These are phyloP conservation scores for Conus ventricosus DNA, from an alignment of 1,140 invertebrate genomes.

Conservation along the genomic window DNA sequence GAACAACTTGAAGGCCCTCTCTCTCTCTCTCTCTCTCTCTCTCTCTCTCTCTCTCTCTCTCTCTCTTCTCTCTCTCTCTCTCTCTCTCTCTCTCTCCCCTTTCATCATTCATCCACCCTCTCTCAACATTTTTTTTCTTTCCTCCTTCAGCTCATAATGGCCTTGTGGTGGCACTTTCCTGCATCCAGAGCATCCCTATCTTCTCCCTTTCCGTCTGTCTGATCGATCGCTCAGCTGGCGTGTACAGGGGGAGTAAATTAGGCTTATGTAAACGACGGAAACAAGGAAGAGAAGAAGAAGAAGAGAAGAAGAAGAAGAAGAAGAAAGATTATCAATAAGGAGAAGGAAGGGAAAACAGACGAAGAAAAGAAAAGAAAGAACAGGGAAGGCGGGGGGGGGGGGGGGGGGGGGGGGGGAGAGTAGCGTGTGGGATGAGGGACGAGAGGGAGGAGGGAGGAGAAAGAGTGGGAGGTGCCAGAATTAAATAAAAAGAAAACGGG, in stretches of 20 bases:
- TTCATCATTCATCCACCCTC: not conserved
- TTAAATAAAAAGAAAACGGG: no score
- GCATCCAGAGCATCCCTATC: not conserved
- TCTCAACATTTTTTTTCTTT: no score
- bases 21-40: not conserved
- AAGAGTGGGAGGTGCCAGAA: no score
- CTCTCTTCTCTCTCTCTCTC: not conserved
- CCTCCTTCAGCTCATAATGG: no score
- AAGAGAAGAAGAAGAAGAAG: not conserved
- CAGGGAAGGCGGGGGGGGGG: not conserved
- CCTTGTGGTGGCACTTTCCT: no score
- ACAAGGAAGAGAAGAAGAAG: slow-evolving; percentile 16
- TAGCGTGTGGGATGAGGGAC: not conserved
- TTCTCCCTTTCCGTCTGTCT: not conserved
- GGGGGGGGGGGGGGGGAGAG: not conserved
- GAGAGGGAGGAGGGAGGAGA: slow-evolving; percentile 13
- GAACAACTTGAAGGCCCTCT: no score
- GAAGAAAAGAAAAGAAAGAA: slow-evolving; percentile 16
- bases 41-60: not conserved
- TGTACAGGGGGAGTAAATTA: no score
- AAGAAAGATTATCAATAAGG: no score
- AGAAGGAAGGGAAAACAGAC: not conserved
- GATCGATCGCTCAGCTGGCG: no score
- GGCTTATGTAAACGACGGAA: not conserved
- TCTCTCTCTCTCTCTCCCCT: not conserved